A percentile compares a stretch with the other conserved stretches of the same genome.
These are phyloP conservation scores for Homarus gammarus DNA, from an alignment of 2,888 invertebrate genomes.

Conservation along the genomic window DNA sequence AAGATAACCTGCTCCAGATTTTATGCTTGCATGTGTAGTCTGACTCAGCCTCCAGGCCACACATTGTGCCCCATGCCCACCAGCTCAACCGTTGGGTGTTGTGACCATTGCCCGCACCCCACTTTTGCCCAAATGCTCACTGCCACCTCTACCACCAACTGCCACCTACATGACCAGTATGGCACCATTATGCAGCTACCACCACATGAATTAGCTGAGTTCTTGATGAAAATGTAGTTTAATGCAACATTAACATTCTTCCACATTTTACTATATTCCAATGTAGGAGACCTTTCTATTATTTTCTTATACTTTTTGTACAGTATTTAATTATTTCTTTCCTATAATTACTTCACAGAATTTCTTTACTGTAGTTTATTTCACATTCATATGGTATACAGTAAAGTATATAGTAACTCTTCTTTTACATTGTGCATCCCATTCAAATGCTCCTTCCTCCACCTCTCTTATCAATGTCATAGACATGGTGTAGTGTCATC, in stretches of 20 bases:
- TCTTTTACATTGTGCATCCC: not conserved
- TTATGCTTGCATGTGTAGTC: slow-evolving; percentile 41
- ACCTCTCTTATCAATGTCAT: too few relatives aligned
- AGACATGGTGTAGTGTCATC: too few relatives aligned
- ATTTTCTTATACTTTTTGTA: too few relatives aligned
- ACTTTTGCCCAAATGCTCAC: slow-evolving; percentile 6
- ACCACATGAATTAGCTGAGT: not conserved
- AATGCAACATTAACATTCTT: not conserved
- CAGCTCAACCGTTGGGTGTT: not conserved
- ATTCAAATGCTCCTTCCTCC: too few relatives aligned
- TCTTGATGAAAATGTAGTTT: not conserved
- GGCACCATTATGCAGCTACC: slow-evolving; percentile 6
- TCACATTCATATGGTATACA: too few relatives aligned
- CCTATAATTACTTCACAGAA: too few relatives aligned
- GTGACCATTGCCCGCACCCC: not conserved
- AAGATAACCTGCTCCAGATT: not conserved
- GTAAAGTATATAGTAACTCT: not conserved
- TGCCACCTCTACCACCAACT: not conserved
- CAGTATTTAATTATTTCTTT: too few relatives aligned
- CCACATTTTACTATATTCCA: not conserved
- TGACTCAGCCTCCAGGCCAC: slow-evolving; percentile 20
- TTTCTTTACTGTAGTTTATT: not conserved
- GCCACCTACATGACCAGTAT: slow-evolving; percentile 5
- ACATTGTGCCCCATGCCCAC: slow-evolving; percentile 1
- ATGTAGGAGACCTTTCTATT: too few relatives aligned